phyloP scores from a whole-genome alignment of 2,888 invertebrate species.

The Abrostola tripartita region DNA sequence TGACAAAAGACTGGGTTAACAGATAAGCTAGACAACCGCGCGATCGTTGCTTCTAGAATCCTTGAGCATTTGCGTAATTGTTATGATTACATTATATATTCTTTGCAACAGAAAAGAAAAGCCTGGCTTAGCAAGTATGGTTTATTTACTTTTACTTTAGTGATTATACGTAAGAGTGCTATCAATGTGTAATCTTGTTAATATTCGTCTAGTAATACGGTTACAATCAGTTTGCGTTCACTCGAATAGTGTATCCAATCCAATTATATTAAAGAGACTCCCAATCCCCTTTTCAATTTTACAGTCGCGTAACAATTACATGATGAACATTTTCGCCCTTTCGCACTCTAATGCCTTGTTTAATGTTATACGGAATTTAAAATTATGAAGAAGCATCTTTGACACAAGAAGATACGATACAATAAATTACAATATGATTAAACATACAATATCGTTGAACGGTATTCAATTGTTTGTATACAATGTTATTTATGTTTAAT shows the following conservation, averaged over 20 bases:
- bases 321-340: conserved; percentile 43
- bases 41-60: conserved; percentile 14
- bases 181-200: conserved; percentile 7
- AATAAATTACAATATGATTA: too few relatives aligned
- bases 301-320: conserved; percentile 41
- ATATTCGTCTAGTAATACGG: conserved; percentile 18
- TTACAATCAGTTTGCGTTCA: conserved; percentile 18
- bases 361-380: conserved; percentile 25
- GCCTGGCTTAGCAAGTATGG: background rate
- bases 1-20: conserved; percentile 29
- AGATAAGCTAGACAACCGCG: conserved; percentile 18
- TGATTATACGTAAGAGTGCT: too few relatives aligned
- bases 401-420: background rate
- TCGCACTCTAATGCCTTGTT: conserved; percentile 23
- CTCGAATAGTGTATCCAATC: conserved; percentile 38
- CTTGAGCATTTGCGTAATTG: conserved; percentile 17
- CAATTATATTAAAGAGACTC: conserved; percentile 39
- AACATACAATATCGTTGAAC: background rate
- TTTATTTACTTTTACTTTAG: background rate
- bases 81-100: conserved; percentile 12
- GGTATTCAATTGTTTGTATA: background rate
- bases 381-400: conserved; percentile 10
- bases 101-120: background rate
- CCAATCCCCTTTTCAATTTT: conserved; percentile 44
- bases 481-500: background rate